Evolutionary conservation across 2,113 vertebrate species (phyloP), one percentile per base, ranked within the genome.

Genomic region (Macquaria australasica): DNA sequence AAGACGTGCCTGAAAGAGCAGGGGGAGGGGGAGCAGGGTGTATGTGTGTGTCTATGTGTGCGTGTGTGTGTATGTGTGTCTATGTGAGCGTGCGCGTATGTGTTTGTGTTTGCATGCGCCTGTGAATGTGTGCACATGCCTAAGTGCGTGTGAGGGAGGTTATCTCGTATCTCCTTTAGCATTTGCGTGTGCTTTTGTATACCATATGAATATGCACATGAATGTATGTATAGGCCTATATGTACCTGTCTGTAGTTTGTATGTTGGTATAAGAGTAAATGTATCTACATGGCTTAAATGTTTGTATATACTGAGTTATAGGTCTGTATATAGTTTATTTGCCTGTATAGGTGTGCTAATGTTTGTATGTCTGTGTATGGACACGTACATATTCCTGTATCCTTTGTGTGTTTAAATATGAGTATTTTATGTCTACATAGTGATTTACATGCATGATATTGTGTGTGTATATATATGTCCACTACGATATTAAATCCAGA

Each of bases 1-100:
- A 95, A 95, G 94, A 95, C 88, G 90, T 91, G 94, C 92, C 93
- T 93, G 94, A 92, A 94, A 95, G 93, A 93, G 93, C 88, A 89
- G 88, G 63, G 90, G 81, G 88, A 83, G 87, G 88, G 92, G 81
- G 85, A 81, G 74, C 68, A 5, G 87, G 66, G 81, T 63, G 70
- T 73, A 8, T 39, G 87, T 71, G 80, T 73, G 34, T 34, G 59
- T 23, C 64, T 28, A 45, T 55, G 73, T 59, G 79, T 79, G 74
- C 25, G 48, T n/a, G 81, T 63, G 69, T 73, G 84, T 82, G 70
- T 73, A 5, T 37, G 87, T 70, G 80, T 73, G 59, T 23, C 64
- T 28, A 45, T 55, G 73, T 59, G 79, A 78, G 74, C 25, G 48
- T 62, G 69, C 39, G 34, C 25, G 62, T 2, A 48, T 50, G 53